phyloP scores from a whole-genome alignment of 2,888 invertebrate genomes.

The Thymelicus acteon region DNA sequence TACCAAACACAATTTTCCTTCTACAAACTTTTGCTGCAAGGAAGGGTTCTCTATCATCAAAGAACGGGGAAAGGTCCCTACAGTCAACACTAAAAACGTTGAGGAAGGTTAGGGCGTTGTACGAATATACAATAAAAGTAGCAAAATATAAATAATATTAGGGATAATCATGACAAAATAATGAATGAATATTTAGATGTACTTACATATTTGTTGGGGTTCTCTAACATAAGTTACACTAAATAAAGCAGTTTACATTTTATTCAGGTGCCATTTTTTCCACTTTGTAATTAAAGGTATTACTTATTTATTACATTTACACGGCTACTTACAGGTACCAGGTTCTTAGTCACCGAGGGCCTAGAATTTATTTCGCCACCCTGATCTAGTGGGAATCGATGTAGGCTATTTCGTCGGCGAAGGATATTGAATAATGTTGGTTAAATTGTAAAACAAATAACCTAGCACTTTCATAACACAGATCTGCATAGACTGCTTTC shows the following conservation, averaged over 20 bases:
- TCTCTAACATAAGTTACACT: background rate
- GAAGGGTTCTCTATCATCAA: background rate
- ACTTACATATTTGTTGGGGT: background rate
- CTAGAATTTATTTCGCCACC: background rate
- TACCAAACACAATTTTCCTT: constrained; percentile 6
- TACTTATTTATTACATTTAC: background rate
- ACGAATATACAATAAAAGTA: background rate
- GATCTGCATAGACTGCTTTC: background rate
- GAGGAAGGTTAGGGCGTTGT: constrained; percentile 1
- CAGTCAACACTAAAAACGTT: background rate
- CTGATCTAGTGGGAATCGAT: background rate
- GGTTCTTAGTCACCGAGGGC: background rate
- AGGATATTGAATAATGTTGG: too few species aligned
- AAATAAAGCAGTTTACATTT: background rate
- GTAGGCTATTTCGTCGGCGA: background rate
- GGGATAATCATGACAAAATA: background rate
- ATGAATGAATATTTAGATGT: background rate
- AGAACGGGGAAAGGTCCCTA: background rate
- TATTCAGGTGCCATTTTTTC: background rate
- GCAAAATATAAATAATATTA: background rate
- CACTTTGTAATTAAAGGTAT: background rate
- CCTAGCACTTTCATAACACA: background rate
- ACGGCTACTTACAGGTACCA: too few species aligned
- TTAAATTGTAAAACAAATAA: background rate
- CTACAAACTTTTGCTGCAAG: background rate